Base-by-base conservation (phyloP, 1,140 invertebrate genomes). In the Listronotus oregonensis region DNA sequence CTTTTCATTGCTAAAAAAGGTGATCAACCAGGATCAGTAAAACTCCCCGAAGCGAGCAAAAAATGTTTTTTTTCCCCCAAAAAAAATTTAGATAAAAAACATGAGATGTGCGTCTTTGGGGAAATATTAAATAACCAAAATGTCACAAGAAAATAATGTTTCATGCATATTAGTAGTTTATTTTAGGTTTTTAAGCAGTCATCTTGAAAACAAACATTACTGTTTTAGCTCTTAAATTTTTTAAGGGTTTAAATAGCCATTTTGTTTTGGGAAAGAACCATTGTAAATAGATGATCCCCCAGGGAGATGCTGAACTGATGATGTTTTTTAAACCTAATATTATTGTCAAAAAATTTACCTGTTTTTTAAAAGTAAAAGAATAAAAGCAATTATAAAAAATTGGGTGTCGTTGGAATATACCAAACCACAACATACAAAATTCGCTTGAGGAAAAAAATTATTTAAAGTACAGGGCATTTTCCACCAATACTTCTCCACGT, bases 321-420 rank as follows among this genome's bases (percentile, higher is more conserved):
- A n/a, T n/a, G n/a, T n/a, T n/a, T n/a, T n/a, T n/a, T n/a, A n/a
- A n/a, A n/a, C n/a, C n/a, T 11, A 51, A 56, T 5, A 9, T 62
- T 3, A 14, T 52, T 42, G n/a, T 42, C 10, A 21, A 57, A 63
- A 49, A 14, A 50, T 82, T 81, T 82, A 92, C 86, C 86, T 90
- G n/a, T 87, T 85, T 43, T 89, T 90, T n/a, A 92, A 79, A 1
- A 91, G 77, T 34, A 93, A 79, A 5, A 93, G 74, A 51, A 92
- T 78, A 39, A 88, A 85, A 8, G 89, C 90, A 56, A 93, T 82
- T 3, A 90, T 83, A 76, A 91, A 93, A 74, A 93, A 93, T 76
- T 96, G 94, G 67, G 95, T 97, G 70, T 97, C 92, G 69, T 95
- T 92, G 9, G 91, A 86, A 95, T 92, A 75, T 96, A 96, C 91